Evolutionary conservation across 2,888 invertebrate species (phyloP).

Genomic region (Entomobrya multifasciata): DNA sequence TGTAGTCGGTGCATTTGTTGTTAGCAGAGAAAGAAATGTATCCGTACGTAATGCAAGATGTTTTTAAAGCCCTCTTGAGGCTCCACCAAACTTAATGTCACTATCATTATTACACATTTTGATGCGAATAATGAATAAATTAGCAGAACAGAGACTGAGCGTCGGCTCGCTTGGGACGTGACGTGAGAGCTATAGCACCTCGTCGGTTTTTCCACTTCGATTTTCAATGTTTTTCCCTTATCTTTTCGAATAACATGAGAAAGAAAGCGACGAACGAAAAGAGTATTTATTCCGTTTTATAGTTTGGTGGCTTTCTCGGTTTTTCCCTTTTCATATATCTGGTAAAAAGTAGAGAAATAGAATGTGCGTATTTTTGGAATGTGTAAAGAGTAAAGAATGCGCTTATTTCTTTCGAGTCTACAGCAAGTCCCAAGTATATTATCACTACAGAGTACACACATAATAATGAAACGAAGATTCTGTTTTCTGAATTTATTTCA

Average conservation of each 20-base stretch:
- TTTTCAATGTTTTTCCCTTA: slow-evolving; percentile 44
- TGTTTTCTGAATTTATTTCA: too few species aligned
- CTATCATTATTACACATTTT: slow-evolving; percentile 80
- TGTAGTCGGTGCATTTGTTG: not conserved
- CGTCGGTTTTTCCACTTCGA: slow-evolving; percentile 73
- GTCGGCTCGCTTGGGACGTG: slow-evolving; percentile 78
- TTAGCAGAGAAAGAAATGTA: slow-evolving; percentile 8
- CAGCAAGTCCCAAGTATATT: too few species aligned
- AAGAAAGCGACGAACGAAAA: not conserved
- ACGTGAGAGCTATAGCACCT: slow-evolving; percentile 79
- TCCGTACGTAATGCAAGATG: slow-evolving; percentile 76
- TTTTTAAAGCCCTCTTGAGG: slow-evolving; percentile 80
- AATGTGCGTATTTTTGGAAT: too few species aligned
- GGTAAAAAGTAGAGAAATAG: too few species aligned
- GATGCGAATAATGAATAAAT: slow-evolving; percentile 80
- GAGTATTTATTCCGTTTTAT: slow-evolving; percentile 1
- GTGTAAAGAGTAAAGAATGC: too few species aligned
- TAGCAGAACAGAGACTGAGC: slow-evolving; percentile 78
- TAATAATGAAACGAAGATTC: too few species aligned
- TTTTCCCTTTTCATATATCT: too few species aligned
- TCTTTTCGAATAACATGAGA: not conserved
- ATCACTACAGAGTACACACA: too few species aligned
- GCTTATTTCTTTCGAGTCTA: too few species aligned
- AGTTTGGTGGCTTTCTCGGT: not conserved
- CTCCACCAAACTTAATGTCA: slow-evolving; percentile 79